Percentiles rank a stretch among this genome's conserved stretches.
These are phyloP conservation scores for Pseudomyrmex dendroicus DNA, from an alignment of 1,140 invertebrate species.

Conservation along the genomic window DNA sequence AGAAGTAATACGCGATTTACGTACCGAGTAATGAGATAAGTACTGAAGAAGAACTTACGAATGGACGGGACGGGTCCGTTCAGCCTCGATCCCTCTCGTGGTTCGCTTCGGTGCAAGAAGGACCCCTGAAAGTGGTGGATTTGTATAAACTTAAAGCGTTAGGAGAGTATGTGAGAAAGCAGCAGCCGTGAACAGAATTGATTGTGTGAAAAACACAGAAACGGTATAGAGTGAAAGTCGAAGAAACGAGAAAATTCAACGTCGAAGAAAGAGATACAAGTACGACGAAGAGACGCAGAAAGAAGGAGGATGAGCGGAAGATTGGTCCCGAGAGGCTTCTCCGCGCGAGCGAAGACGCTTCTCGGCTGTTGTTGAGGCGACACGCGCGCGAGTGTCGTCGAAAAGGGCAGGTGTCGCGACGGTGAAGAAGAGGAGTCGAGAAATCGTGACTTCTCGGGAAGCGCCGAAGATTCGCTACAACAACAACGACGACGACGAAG, in stretches of 20 bases:
- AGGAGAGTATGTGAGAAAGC: background rate
- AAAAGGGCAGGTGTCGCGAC: constrained; percentile 43
- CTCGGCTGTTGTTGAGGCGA: constrained; percentile 55
- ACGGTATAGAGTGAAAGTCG: constrained; percentile 28
- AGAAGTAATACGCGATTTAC: background rate
- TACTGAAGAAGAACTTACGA: constrained; percentile 61
- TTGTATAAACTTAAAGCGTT: constrained; percentile 28
- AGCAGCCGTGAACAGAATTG: constrained; percentile 14
- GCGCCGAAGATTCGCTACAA: constrained; percentile 8
- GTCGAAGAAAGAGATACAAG: constrained; percentile 41
- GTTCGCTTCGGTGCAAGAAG: constrained; percentile 65
- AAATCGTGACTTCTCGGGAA: background rate
- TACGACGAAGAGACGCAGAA: constrained; percentile 16
- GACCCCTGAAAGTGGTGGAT: constrained; percentile 43
- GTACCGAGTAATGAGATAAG: background rate
- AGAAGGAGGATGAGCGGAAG: constrained; percentile 47
- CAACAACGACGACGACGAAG: constrained; percentile 16
- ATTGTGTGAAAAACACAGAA: constrained; percentile 15
- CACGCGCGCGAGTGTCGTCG: constrained; percentile 40
- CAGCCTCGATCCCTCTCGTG: constrained; percentile 70
- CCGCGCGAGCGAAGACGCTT: constrained; percentile 12
- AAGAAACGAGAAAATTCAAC: constrained; percentile 29
- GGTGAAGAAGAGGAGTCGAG: constrained; percentile 25
- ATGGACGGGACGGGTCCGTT: constrained; percentile 73
- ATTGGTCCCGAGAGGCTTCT: constrained; percentile 23